Conservation (phyloP, 2,113 vertebrate genomes). For the Diphyllodes magnificus region DNA sequence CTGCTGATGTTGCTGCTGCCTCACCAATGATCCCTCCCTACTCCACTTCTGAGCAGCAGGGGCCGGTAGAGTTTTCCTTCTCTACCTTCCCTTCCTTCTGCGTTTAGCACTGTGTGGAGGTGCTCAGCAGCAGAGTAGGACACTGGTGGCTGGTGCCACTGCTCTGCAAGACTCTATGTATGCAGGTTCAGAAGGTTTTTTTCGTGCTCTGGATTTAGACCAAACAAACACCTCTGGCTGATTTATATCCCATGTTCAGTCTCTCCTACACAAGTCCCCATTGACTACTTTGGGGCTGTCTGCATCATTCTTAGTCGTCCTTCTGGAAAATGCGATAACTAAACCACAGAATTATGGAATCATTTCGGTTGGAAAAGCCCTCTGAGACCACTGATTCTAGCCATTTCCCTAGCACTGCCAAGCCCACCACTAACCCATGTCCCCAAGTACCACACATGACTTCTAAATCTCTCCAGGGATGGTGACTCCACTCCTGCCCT, state of each 20-base stretch:
- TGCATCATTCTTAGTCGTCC: neutral
- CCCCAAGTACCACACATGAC: neutral
- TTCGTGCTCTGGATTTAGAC: neutral
- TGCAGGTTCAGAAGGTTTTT: neutral
- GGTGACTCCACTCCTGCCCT: neutral
- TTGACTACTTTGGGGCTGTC: neutral
- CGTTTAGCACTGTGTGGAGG: neutral
- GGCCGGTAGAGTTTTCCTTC: neutral
- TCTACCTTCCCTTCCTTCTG: neutral
- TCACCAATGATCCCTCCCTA: neutral
- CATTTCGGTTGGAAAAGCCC: neutral
- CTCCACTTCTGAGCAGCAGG: neutral
- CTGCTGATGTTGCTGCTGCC: neutral
- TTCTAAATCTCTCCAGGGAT: neutral
- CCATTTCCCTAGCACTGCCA: neutral
- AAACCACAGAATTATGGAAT: neutral
- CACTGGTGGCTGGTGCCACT: neutral
- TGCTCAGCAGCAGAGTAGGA: neutral
- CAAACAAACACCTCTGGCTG: neutral
- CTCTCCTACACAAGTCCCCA: neutral
- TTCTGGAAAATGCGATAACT: neutral
- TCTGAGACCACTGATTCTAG: neutral
- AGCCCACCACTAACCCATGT: neutral
- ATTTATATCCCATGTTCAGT: neutral
- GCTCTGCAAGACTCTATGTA: fast-evolving